Evolutionary conservation across 2,113 vertebrate species (phyloP).

Genomic region (Eulemur macaco): DNA sequence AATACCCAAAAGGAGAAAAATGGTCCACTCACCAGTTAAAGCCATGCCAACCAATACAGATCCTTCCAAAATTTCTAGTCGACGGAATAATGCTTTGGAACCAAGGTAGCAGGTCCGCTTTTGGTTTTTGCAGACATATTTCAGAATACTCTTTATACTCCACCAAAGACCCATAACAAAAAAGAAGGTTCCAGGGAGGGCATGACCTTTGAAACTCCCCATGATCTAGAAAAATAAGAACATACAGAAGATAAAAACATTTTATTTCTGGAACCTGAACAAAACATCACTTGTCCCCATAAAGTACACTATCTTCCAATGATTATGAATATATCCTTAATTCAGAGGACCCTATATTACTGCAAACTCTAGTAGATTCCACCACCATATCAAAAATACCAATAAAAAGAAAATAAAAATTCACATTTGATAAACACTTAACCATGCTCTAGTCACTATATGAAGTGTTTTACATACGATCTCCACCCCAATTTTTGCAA

Average conservation of each 20-base stretch:
- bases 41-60: conserved; percentile 87
- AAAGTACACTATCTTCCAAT: not conserved
- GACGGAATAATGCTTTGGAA: conserved; percentile 88
- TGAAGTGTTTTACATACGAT: not conserved
- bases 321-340: not conserved
- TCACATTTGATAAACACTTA: not conserved
- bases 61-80: conserved; percentile 91
- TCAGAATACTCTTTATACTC: conserved; percentile 90
- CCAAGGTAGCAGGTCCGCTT: conserved; percentile 89
- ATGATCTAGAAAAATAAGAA: conserved; percentile 73
- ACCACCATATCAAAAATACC: not conserved
- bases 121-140: conserved; percentile 89
- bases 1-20: conserved; percentile 29
- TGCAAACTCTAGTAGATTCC: not conserved
- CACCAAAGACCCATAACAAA: conserved; percentile 93
- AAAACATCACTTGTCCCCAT: not conserved
- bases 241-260: not conserved
- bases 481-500: not conserved
- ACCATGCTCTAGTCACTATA: not conserved
- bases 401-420: not conserved
- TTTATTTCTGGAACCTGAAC: conserved; percentile 1
- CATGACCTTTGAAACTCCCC: conserved; percentile 96
- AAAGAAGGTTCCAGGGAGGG: conserved; percentile 94
- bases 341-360: not conserved
- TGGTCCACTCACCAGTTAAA: conserved; percentile 87